Percentiles rank a stretch among this genome's conserved stretches.
phyloP scores from a whole-genome alignment of 2,888 invertebrate species.

The Drosophila anomalata region DNA sequence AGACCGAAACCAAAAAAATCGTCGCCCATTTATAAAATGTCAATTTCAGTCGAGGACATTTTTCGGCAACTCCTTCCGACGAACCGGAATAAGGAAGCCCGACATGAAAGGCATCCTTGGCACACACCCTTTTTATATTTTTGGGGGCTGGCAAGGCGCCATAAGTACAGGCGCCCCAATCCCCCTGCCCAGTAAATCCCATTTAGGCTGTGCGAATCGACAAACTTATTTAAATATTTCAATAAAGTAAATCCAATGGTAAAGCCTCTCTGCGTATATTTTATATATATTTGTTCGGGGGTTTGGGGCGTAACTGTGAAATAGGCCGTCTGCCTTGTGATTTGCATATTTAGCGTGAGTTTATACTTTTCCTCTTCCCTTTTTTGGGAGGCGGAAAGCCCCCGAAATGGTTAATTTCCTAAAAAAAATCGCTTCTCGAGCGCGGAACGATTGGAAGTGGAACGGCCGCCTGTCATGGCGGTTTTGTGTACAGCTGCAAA shows the following conservation, averaged over 20 bases:
- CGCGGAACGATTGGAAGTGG: constrained; percentile 64
- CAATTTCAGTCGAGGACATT: constrained; percentile 71
- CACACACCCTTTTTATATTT: constrained; percentile 38
- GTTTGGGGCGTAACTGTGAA: constrained; percentile 21
- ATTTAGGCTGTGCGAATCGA: constrained; percentile 78
- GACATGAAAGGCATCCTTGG: constrained; percentile 50
- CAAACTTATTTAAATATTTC: constrained; percentile 82
- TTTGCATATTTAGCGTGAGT: constrained; percentile 66
- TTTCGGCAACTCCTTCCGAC: constrained; percentile 47
- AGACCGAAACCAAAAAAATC: constrained; percentile 45
- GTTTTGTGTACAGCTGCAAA: constrained; percentile 57
- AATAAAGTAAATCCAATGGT: constrained; percentile 81
- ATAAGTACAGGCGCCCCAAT: constrained; percentile 1
- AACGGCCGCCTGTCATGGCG: constrained; percentile 67
- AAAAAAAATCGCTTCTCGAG: constrained; percentile 37
- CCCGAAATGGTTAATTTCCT: constrained; percentile 72
- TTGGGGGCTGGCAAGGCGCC: constrained; percentile 44
- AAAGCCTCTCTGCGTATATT: constrained; percentile 52
- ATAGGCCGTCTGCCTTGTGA: constrained; percentile 35
- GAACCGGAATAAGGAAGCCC: constrained; percentile 15
- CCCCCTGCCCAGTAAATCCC: constrained; percentile 59
- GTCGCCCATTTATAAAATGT: constrained; percentile 79
- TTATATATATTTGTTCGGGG: constrained; percentile 1
- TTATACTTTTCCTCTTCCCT: constrained; percentile 11
- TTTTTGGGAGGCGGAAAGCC: constrained; percentile 26